Percentiles rank a stretch among this genome's conserved stretches.
These are phyloP conservation scores for Eumeta japonica DNA, from an alignment of 1,140 invertebrate species.

Conservation along the genomic window DNA sequence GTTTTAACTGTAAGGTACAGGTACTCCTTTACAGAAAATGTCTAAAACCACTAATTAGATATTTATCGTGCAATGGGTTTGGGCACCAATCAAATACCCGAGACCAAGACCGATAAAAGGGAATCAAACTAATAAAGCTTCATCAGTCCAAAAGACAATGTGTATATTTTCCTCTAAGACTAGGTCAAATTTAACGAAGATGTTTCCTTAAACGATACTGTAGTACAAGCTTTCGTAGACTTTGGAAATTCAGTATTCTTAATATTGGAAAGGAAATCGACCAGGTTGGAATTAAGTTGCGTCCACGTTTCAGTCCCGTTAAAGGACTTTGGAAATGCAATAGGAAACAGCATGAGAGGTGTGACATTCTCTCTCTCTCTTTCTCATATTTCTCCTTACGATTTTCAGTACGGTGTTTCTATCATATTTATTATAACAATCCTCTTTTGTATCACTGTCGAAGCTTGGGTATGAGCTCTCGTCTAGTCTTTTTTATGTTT, in stretches of 20 bases:
- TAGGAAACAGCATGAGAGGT: too few species aligned
- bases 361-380: too few species aligned
- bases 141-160: constrained; percentile 1
- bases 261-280: constrained; percentile 4
- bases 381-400: too few species aligned
- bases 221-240: constrained; percentile 3
- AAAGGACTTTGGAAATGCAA: too few species aligned
- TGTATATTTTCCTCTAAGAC: not conserved
- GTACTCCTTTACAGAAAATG: not conserved
- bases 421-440: too few species aligned
- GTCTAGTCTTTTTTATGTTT: too few species aligned
- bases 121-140: not conserved
- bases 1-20: constrained; percentile 6
- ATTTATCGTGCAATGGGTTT: not conserved
- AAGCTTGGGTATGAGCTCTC: too few species aligned
- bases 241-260: constrained; percentile 6
- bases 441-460: too few species aligned
- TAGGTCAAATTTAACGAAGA: not conserved
- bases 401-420: too few species aligned
- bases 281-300: too few species aligned
- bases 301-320: too few species aligned
- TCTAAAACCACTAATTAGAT: constrained; percentile 3
- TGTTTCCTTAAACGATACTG: not conserved
- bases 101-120: constrained; percentile 3
- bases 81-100: not conserved